Conservation (phyloP, 2,888 invertebrate species). For the Erpobdella octoculata region DNA sequence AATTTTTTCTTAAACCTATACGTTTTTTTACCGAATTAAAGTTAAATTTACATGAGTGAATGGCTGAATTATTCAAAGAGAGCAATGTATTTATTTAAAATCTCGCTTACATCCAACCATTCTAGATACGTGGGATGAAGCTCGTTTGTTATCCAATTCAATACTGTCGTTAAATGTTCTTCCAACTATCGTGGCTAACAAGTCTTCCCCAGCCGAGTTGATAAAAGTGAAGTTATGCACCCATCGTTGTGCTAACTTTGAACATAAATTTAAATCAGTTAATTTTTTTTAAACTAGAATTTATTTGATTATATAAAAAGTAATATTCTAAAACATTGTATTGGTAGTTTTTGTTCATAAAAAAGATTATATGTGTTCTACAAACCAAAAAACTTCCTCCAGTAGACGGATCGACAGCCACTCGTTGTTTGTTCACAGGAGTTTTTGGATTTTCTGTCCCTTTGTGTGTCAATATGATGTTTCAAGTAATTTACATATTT, state of each 20-base stretch:
- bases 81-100: not conserved
- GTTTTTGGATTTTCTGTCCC: slow-evolving; percentile 52
- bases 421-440: slow-evolving; percentile 44
- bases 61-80: not conserved
- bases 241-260: slow-evolving; percentile 52
- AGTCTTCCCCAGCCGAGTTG: not conserved
- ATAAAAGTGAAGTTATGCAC: slow-evolving; percentile 46
- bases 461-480: slow-evolving; percentile 29
- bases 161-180: slow-evolving; percentile 45
- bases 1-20: too few species aligned
- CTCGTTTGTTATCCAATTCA: slow-evolving; percentile 46
- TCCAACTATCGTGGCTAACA: slow-evolving; percentile 48
- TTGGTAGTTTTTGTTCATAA: too few species aligned
- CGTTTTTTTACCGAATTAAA: too few species aligned
- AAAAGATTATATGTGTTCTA: too few species aligned
- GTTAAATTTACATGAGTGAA: too few species aligned
- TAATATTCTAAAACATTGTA: too few species aligned
- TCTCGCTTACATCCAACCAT: slow-evolving; percentile 51
- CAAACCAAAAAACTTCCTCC: slow-evolving; percentile 52
- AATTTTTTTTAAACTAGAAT: slow-evolving; percentile 42
- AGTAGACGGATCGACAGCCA: slow-evolving; percentile 49
- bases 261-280: slow-evolving; percentile 15
- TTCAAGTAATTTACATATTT: not conserved
- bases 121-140: slow-evolving; percentile 50
- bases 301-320: too few species aligned